Base-by-base conservation (phyloP, 2,797 vertebrate genomes). In the Coluber constrictor region DNA sequence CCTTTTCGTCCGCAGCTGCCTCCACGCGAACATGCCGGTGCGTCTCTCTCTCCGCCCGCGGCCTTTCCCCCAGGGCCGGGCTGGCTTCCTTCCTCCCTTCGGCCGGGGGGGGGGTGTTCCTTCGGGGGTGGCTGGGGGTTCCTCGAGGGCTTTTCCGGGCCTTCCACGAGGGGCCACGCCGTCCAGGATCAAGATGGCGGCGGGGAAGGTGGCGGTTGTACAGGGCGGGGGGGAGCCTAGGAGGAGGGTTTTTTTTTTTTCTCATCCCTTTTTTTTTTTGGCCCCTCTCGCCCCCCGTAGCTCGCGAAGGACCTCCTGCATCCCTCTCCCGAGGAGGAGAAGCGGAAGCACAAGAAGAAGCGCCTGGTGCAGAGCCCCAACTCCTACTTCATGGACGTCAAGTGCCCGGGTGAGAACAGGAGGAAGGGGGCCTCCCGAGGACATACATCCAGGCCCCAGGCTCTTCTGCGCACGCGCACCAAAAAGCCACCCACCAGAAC, bases 321-420 rank as follows among this genome's bases (percentile, higher is more conserved):
- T 93, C 99, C 99, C 95, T 98, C 98, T 95, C 98, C 98, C 4
- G 98, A 99, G 96, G 98, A 99, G 98, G 98, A 99, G 96, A 99
- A 98, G 98, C 98, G 98, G 97, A 98, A 98, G 95, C 99, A 99
- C 97, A 99, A 99, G 98, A 99, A 99, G 97, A 99, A 99, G 97
- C 98, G 98, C 93, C 98, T 99, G 86, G 99, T 99, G 88, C 98
- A 99, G 98, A 98, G 99, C 96, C 98, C 99, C 0, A 99, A 99
- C 97, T 99, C 99, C 88, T 99, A 99, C 95, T 99, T 99, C 95
- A 99, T 99, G 98, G 98, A 99, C 92, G 99, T 99, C 1, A 99
- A 99, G 92, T 99, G 99, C 96, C 99, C 98, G 97, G 99, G 99
- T 99, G 95, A 47, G 79, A 20, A 20, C 57, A 1, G 79, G 37